phyloP scores from a whole-genome alignment of 2,113 vertebrate genomes.

The Romanogobio albipinnatus region DNA sequence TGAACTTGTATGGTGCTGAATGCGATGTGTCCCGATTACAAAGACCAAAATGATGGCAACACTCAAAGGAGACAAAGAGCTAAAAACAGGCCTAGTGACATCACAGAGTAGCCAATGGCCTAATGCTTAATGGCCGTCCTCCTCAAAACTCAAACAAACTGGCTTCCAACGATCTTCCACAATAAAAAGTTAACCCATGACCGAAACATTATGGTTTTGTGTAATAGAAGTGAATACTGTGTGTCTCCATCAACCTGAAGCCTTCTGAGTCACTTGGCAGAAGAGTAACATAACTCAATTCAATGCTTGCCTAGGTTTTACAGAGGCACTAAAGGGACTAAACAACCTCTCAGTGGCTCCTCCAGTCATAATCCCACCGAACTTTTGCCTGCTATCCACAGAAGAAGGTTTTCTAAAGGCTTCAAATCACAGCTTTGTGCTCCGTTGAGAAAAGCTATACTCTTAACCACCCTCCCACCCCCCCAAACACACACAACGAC shows the following conservation, averaged over 20 bases:
- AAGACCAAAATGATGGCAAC: constrained; percentile 43
- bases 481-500: constrained; percentile 39
- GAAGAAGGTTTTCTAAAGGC: constrained; percentile 46
- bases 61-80: constrained; percentile 53
- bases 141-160: not conserved
- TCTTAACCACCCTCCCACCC: constrained; percentile 49
- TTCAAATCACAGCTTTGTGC: constrained; percentile 63
- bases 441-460: constrained; percentile 51
- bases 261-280: not conserved
- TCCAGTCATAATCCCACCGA: constrained; percentile 43
- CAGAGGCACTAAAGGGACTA: constrained; percentile 1
- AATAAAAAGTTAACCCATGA: not conserved
- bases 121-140: not conserved
- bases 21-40: constrained; percentile 58
- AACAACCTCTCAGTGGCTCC: constrained; percentile 36
- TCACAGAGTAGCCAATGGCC: constrained; percentile 18
- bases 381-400: constrained; percentile 47
- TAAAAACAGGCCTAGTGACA: constrained; percentile 39
- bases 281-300: constrained; percentile 15
- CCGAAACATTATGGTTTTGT: not conserved
- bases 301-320: constrained; percentile 10
- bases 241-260: not conserved
- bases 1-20: constrained; percentile 54
- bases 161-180: not conserved
- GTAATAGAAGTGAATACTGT: not conserved